Evolutionary conservation across 2,888 invertebrate species (phyloP).

Genomic region (Drepanosiphum platanoidis): DNA sequence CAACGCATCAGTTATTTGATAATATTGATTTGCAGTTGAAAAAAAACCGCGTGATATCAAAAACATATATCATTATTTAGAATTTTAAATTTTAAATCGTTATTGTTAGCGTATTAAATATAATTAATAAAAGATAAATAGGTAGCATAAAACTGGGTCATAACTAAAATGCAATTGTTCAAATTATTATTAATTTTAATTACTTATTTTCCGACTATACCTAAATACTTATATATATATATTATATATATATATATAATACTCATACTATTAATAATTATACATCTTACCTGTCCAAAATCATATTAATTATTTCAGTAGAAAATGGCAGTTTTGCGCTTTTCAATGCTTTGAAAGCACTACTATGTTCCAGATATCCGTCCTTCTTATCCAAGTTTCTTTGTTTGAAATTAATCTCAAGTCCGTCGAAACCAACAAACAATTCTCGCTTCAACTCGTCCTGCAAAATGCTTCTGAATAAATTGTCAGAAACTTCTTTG

Average conservation of each 20-base stretch:
- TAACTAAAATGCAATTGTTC: neutral
- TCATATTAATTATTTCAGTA: constrained; percentile 73
- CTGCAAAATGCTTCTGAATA: constrained; percentile 75
- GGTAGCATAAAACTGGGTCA: too few species aligned
- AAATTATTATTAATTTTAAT: neutral
- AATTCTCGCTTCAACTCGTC: constrained; percentile 77
- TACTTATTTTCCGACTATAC: neutral
- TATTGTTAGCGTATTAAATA: neutral
- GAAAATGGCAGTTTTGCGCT: constrained; percentile 50
- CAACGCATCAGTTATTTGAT: too few species aligned
- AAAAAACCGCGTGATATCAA: too few species aligned
- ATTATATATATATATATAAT: neutral
- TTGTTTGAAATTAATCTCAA: constrained; percentile 71
- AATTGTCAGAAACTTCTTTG: constrained; percentile 39
- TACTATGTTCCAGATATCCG: constrained; percentile 36
- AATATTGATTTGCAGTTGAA: too few species aligned
- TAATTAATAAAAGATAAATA: neutral
- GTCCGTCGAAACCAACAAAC: constrained; percentile 77
- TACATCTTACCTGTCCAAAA: constrained; percentile 75
- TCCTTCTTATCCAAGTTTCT: constrained; percentile 51
- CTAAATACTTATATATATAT: too few species aligned
- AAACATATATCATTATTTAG: too few species aligned
- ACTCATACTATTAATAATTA: neutral
- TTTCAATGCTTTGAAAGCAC: constrained; percentile 52
- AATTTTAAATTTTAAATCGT: too few species aligned